Conservation (phyloP, 2,797 vertebrate species). For the Sebastes goodei region DNA sequence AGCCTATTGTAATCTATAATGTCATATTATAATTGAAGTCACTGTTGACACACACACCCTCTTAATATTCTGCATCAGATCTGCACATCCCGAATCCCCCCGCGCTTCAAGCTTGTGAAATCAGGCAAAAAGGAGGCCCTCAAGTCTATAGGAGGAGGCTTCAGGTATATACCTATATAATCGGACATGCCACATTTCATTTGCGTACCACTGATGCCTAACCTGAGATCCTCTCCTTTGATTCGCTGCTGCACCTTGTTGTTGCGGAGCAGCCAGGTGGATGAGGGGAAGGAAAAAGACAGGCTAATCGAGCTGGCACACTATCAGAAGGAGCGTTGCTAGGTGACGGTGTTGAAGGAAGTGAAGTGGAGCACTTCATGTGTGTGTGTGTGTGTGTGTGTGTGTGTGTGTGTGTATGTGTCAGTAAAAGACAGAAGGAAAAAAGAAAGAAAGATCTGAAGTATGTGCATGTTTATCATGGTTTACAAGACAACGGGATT, state of each 20-base stretch:
- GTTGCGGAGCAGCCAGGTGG: constrained; percentile 65
- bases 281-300: constrained; percentile 52
- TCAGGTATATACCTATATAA: constrained; percentile 10
- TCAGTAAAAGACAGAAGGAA: background rate
- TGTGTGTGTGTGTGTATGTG: background rate
- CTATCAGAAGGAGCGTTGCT: constrained; percentile 80
- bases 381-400: background rate
- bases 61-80: constrained; percentile 17
- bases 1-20: background rate
- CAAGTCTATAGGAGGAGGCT: background rate
- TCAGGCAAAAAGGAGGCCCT: background rate
- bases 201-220: constrained; percentile 53
- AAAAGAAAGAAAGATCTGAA: background rate
- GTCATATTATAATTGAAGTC: background rate
- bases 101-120: background rate
- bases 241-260: constrained; percentile 60
- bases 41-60: background rate
- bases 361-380: constrained; percentile 68
- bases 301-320: constrained; percentile 61
- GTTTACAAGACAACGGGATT: background rate
- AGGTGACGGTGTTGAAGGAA: constrained; percentile 80
- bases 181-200: constrained; percentile 33
- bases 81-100: background rate
- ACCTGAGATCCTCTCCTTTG: constrained; percentile 48
- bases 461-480: background rate